These are phyloP conservation scores for Emydura subglobosa DNA, from an alignment of 2,113 vertebrate species.

Conservation along the genomic window DNA sequence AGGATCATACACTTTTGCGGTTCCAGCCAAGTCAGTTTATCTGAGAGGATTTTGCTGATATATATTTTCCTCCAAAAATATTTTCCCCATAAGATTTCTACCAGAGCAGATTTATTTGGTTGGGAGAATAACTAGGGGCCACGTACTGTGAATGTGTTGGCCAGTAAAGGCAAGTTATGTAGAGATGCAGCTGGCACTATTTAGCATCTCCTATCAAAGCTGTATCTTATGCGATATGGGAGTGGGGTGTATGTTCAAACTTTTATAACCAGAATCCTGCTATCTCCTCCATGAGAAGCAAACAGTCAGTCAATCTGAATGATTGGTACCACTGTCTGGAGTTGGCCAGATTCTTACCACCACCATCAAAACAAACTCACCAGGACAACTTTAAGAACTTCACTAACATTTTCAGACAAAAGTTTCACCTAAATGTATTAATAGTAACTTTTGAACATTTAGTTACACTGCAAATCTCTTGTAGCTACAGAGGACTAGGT, in stretches of 20 bases:
- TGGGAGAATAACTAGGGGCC: neutral
- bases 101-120: neutral
- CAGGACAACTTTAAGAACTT: neutral
- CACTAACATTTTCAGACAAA: neutral
- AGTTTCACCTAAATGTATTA: neutral
- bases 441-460: neutral
- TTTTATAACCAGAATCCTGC: neutral
- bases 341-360: neutral
- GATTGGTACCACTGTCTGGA: constrained; percentile 12
- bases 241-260: neutral
- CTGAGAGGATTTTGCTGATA: neutral
- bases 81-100: neutral
- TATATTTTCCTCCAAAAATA: neutral
- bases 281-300: neutral
- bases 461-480: neutral
- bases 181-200: neutral
- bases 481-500: neutral
- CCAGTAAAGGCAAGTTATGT: constrained; percentile 8
- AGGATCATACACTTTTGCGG: neutral
- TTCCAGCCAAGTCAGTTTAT: neutral
- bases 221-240: neutral
- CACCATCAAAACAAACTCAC: neutral
- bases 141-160: neutral
- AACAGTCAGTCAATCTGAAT: constrained; percentile 6
- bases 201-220: neutral